Conservation (phyloP, 92 coral and sea anemone genomes). For the Blastomussa wellsi region DNA sequence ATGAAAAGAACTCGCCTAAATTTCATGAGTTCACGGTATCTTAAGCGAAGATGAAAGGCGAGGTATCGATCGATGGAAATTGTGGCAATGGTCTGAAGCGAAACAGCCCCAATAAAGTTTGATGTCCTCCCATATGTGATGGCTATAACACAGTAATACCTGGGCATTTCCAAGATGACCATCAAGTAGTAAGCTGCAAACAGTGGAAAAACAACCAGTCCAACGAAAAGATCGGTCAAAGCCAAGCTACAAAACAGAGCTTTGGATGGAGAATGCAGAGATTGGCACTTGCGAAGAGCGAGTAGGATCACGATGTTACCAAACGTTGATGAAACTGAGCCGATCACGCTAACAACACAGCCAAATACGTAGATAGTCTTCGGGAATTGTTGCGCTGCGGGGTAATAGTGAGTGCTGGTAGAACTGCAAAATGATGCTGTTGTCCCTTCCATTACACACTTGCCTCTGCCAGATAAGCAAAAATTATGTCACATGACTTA, state of each 20-base stretch:
- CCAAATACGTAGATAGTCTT: not conserved
- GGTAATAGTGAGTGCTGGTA: not conserved
- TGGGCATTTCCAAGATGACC: slow-evolving; percentile 2
- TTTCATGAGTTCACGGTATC: slow-evolving; percentile 10
- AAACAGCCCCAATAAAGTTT: not conserved
- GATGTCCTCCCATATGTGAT: slow-evolving; percentile 5
- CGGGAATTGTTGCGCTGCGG: not conserved
- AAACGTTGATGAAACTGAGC: not conserved
- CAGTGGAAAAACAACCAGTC: slow-evolving; percentile 8
- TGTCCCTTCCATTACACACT: too few species aligned
- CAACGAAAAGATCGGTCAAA: slow-evolving; percentile 19
- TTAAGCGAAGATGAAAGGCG: slow-evolving; percentile 21
- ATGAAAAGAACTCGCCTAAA: not conserved
- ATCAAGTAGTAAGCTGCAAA: not conserved
- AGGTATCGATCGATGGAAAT: slow-evolving; percentile 16
- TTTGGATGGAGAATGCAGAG: slow-evolving; percentile 1
- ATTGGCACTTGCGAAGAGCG: slow-evolving; percentile 11
- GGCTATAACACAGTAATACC: not conserved
- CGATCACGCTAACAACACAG: not conserved
- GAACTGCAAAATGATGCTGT: too few species aligned
- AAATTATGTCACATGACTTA: too few species aligned
- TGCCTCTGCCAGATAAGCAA: too few species aligned
- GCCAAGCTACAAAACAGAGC: slow-evolving; percentile 8
- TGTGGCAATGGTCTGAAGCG: not conserved
- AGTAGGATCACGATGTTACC: not conserved